phyloP scores from a whole-genome alignment of 2,888 invertebrate species.

The Ormyrus rosae region DNA sequence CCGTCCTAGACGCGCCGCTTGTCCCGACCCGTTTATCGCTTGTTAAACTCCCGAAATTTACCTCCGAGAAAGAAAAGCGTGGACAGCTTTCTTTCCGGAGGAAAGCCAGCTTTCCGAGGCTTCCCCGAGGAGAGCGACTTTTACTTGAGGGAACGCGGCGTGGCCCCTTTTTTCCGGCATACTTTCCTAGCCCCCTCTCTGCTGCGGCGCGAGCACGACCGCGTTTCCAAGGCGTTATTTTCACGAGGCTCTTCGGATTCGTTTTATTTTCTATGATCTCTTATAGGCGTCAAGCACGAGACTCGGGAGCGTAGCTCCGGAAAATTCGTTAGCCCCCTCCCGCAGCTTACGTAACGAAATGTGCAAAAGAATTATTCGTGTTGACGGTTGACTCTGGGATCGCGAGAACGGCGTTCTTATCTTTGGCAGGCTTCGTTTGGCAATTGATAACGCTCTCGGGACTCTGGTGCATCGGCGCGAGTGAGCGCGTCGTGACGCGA shows the following conservation, averaged over 20 bases:
- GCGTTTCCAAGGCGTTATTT: neutral
- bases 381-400: neutral
- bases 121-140: neutral
- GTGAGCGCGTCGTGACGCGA: conserved; percentile 13
- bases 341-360: neutral
- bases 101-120: neutral
- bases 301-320: too few relatives aligned
- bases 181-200: neutral
- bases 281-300: too few relatives aligned
- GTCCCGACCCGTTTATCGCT: too few relatives aligned
- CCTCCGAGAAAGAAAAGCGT: neutral
- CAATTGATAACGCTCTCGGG: neutral
- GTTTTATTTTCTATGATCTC: neutral
- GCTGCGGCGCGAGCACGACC: neutral
- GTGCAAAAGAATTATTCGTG: neutral
- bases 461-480: neutral
- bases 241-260: neutral
- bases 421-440: neutral
- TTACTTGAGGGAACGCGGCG: neutral
- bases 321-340: too few relatives aligned
- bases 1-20: too few relatives aligned
- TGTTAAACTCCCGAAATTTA: too few relatives aligned
- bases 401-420: neutral
- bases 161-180: conserved; percentile 11
- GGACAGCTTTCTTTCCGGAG: neutral